These are phyloP conservation scores for Anastrepha ludens DNA, from an alignment of 1,140 invertebrate species.

Conservation along the genomic window DNA sequence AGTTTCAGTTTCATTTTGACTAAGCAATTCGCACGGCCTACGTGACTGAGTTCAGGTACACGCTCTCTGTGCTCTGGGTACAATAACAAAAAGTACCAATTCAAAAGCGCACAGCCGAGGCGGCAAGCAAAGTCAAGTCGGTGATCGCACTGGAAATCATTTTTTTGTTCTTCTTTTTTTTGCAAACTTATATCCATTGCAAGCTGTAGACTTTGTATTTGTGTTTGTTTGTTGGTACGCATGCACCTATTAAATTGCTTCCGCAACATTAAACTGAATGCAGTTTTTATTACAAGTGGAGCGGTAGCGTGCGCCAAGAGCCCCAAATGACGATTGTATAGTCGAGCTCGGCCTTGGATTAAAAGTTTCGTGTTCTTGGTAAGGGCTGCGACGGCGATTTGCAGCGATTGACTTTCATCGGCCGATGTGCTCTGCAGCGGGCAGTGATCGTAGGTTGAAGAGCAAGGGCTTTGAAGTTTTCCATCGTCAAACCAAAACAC, in stretches of 20 bases:
- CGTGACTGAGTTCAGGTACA: conserved; percentile 10
- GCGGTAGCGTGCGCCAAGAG: not conserved
- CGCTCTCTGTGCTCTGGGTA: not conserved
- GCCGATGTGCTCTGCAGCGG: not conserved
- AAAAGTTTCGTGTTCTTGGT: not conserved
- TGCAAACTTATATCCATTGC: not conserved
- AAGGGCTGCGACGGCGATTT: not conserved
- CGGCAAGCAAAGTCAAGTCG: not conserved
- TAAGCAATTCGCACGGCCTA: conserved; percentile 28
- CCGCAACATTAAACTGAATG: not conserved
- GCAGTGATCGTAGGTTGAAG: too few species aligned
- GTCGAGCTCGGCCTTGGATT: not conserved
- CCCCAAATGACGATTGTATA: not conserved
- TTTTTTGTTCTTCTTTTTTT: not conserved
- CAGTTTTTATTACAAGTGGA: not conserved
- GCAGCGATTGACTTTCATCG: not conserved
- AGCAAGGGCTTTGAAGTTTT: too few species aligned
- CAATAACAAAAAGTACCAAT: not conserved
- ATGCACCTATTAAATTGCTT: not conserved
- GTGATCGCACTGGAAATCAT: not conserved
- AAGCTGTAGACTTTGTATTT: not conserved
- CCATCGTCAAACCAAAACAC: too few species aligned
- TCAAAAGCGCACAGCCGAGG: not conserved
- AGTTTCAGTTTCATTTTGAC: conserved; percentile 31
- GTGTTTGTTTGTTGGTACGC: not conserved